These are phyloP conservation scores for Ganaspis sp. DNA, from an alignment of 1,140 invertebrate species.

Conservation along the genomic window DNA sequence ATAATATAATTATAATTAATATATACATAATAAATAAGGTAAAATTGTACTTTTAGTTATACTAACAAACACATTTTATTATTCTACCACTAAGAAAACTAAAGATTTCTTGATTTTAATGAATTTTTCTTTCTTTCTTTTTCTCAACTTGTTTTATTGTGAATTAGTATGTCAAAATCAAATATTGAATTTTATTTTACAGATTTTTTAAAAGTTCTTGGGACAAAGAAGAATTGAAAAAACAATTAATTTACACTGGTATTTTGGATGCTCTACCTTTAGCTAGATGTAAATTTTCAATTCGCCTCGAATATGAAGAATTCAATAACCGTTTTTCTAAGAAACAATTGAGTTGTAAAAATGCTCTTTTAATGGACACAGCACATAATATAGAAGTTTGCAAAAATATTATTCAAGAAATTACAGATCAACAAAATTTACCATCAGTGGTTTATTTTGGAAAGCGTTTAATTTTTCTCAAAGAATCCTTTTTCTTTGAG, in stretches of 20 bases:
- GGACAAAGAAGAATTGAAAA: constrained; percentile 53
- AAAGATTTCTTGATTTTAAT: no score
- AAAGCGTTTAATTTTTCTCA: constrained; percentile 47
- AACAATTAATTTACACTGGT: constrained; percentile 58
- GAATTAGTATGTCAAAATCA: no score
- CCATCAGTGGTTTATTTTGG: constrained; percentile 44
- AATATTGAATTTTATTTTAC: no score
- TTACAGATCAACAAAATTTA: neutral
- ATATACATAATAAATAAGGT: no score
- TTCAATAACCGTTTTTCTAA: constrained; percentile 53
- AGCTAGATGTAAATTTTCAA: constrained; percentile 60
- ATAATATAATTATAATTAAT: no score
- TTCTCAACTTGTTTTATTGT: no score
- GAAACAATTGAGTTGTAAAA: neutral
- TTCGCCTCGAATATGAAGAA: constrained; percentile 55
- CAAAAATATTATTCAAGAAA: neutral
- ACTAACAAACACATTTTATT: no score
- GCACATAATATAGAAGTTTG: neutral
- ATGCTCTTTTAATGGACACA: neutral
- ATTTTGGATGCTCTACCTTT: constrained; percentile 60
- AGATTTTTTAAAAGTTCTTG: constrained; percentile 44
- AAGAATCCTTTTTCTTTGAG: constrained; percentile 44
- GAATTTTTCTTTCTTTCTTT: no score
- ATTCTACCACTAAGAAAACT: no score
- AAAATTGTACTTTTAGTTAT: no score